A percentile compares a stretch with the other conserved stretches of the same genome.
phyloP scores from a whole-genome alignment of 2,797 vertebrate genomes.

The Hafferia zeledoni region DNA sequence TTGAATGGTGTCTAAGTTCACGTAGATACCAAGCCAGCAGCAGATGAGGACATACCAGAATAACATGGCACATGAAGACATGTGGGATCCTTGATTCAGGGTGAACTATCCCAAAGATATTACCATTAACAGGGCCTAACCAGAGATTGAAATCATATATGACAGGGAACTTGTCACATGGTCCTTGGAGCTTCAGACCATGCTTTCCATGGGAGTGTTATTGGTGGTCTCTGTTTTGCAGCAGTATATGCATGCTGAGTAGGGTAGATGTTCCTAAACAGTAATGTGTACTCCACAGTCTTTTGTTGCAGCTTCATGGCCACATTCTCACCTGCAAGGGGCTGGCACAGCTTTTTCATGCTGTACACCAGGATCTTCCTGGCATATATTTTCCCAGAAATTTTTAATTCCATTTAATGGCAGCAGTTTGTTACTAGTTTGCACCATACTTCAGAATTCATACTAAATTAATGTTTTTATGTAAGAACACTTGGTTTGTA shows the following conservation, averaged over 20 bases:
- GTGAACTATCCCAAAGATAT: not conserved
- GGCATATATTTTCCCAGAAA: not conserved
- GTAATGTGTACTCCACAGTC: not conserved
- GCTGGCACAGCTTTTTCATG: not conserved
- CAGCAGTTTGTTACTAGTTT: not conserved
- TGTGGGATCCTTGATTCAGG: not conserved
- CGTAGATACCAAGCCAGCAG: not conserved
- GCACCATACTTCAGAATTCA: not conserved
- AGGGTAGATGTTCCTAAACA: not conserved
- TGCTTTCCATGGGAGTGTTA: not conserved
- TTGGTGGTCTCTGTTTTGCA: not conserved
- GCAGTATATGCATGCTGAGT: fast-evolving
- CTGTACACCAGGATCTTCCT: not conserved
- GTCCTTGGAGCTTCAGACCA: not conserved
- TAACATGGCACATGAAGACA: not conserved
- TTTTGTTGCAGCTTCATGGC: not conserved
- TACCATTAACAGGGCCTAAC: not conserved
- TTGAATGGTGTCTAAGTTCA: not conserved
- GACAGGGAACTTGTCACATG: not conserved
- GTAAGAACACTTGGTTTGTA: not conserved
- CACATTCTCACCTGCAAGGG: not conserved
- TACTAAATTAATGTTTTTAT: not conserved
- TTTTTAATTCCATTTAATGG: not conserved
- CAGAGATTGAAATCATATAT: conserved; percentile 1
- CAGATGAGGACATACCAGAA: not conserved